These are phyloP conservation scores for Lasiurus borealis DNA, from an alignment of 2,113 vertebrate species.

Conservation along the genomic window DNA sequence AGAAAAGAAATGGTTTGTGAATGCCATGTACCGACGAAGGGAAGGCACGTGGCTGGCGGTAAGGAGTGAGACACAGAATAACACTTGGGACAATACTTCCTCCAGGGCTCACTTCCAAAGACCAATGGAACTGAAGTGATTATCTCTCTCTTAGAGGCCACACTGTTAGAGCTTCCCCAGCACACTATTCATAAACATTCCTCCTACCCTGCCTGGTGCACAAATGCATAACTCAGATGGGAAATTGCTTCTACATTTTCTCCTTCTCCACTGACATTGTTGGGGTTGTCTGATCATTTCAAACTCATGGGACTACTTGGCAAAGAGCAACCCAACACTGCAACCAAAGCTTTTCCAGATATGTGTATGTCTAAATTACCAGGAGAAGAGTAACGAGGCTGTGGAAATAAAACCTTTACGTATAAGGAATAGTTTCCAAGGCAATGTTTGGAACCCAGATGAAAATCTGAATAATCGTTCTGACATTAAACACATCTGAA, in stretches of 20 bases:
- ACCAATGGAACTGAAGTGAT: neutral
- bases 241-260: neutral
- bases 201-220: too few relatives aligned
- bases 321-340: neutral
- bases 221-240: neutral
- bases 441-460: neutral
- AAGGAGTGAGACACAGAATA: neutral
- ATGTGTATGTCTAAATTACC: neutral
- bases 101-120: neutral
- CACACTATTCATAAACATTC: neutral
- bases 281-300: neutral
- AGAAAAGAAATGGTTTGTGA: neutral
- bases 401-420: neutral
- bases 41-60: neutral
- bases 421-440: neutral
- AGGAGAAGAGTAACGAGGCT: neutral
- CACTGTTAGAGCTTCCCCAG: neutral
- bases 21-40: neutral
- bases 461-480: neutral
- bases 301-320: neutral
- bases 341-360: neutral
- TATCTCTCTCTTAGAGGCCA: neutral
- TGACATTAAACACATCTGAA: neutral
- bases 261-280: neutral
- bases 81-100: neutral